Conservation (phyloP, 2,113 vertebrate genomes). For the Gallinago undulata region DNA sequence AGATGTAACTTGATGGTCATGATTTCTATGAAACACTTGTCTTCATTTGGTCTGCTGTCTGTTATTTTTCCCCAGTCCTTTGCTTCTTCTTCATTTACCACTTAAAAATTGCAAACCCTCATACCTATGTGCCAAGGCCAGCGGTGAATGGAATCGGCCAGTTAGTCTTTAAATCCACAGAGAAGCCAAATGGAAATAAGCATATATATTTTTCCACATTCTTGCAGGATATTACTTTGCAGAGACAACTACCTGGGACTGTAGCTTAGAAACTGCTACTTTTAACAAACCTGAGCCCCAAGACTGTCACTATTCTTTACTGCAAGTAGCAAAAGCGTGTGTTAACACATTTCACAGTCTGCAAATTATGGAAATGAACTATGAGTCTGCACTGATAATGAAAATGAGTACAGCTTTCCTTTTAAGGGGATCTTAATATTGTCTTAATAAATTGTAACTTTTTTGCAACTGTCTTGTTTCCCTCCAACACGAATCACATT, state of each 20-base stretch:
- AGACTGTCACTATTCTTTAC: neutral
- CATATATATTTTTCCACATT: neutral
- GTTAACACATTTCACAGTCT: neutral
- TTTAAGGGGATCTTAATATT: neutral
- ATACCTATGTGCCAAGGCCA: neutral
- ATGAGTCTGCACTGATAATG: neutral
- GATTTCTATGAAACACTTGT: neutral
- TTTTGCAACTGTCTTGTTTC: neutral
- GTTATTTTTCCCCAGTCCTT: neutral
- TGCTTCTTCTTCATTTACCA: neutral
- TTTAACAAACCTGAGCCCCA: neutral
- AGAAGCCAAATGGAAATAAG: neutral
- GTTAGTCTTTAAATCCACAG: neutral
- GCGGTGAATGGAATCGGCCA: neutral
- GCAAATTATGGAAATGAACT: neutral
- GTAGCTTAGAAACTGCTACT: neutral
- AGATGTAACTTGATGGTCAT: neutral
- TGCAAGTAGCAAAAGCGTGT: neutral
- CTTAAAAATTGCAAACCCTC: neutral
- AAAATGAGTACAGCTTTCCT: neutral
- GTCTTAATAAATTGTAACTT: neutral
- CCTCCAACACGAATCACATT: neutral
- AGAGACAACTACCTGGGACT: neutral
- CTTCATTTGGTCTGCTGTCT: neutral
- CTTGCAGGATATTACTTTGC: neutral